phyloP scores from a whole-genome alignment of 23 tunicate genomes.

The Botrylloides violaceus region DNA sequence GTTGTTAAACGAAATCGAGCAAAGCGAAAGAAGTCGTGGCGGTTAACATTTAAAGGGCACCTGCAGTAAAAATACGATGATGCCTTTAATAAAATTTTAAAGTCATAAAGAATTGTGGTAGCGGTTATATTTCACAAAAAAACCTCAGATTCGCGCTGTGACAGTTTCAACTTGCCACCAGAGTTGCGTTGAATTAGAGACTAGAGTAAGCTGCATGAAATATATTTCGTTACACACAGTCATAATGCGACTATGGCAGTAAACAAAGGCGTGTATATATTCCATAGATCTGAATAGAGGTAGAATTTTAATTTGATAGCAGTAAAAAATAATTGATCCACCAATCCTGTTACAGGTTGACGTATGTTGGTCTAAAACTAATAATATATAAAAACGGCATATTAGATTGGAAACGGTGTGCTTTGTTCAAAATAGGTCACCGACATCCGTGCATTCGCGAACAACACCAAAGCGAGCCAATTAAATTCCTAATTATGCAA shows the following conservation, averaged over 20 bases:
- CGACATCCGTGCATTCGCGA: not conserved
- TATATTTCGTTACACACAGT: not conserved
- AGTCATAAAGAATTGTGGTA: too few species aligned
- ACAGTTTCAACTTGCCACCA: too few species aligned
- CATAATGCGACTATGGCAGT: not conserved
- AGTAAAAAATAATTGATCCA: slow-evolving; percentile 16
- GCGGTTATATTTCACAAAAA: too few species aligned
- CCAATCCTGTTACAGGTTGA: not conserved
- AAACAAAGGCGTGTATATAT: not conserved
- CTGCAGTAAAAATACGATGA: too few species aligned
- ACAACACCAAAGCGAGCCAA: not conserved
- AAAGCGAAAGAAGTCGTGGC: too few species aligned
- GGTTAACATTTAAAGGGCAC: too few species aligned
- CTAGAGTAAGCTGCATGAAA: too few species aligned
- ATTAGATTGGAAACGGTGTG: not conserved
- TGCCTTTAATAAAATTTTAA: too few species aligned
- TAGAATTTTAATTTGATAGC: slow-evolving; percentile 2
- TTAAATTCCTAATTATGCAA: slow-evolving; percentile 17
- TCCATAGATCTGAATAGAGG: not conserved
- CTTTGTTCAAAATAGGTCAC: slow-evolving; percentile 15
- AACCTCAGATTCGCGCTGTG: too few species aligned
- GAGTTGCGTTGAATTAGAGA: too few species aligned
- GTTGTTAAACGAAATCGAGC: too few species aligned
- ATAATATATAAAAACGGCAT: not conserved
- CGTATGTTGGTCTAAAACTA: slow-evolving; percentile 1